Percentiles rank a stretch among this genome's conserved stretches.
phyloP scores from a whole-genome alignment of 2,888 invertebrate genomes.

The Lacanobia oleracea region DNA sequence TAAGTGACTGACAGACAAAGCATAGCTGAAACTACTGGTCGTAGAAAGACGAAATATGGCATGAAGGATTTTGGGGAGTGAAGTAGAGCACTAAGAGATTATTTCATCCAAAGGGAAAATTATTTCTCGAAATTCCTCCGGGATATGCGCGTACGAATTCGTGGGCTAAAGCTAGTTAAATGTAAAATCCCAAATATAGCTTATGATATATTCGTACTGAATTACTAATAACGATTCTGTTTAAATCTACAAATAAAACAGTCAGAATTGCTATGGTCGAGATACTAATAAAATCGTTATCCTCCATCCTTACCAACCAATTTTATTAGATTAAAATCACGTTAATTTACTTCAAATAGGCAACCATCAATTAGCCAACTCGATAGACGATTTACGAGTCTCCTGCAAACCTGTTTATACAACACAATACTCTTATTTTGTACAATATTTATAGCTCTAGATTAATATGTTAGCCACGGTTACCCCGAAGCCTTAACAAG shows the following conservation, averaged over 20 bases:
- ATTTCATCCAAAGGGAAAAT: no score
- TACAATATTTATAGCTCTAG: constrained; percentile 80
- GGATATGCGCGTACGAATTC: no score
- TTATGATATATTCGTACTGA: not conserved
- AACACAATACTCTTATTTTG: constrained; percentile 68
- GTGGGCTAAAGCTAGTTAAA: no score
- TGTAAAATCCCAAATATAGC: no score
- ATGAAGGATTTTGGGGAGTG: no score
- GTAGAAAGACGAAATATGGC: no score
- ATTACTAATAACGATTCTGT: not conserved
- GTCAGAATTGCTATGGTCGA: not conserved
- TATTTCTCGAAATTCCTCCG: no score
- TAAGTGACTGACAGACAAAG: no score
- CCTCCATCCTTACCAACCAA: constrained; percentile 4
- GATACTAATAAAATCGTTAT: constrained; percentile 1
- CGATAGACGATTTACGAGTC: constrained; percentile 68
- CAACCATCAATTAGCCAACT: constrained; percentile 56
- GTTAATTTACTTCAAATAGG: constrained; percentile 20
- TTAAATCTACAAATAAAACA: not conserved
- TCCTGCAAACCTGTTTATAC: constrained; percentile 65
- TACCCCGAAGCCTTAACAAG: constrained; percentile 83
- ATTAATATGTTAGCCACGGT: constrained; percentile 83
- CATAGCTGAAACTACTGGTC: no score
- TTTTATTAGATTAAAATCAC: constrained; percentile 17
- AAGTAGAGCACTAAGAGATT: no score